These are phyloP conservation scores for Manis crassicaudata DNA, from an alignment of 2,797 vertebrate genomes.

Conservation along the genomic window DNA sequence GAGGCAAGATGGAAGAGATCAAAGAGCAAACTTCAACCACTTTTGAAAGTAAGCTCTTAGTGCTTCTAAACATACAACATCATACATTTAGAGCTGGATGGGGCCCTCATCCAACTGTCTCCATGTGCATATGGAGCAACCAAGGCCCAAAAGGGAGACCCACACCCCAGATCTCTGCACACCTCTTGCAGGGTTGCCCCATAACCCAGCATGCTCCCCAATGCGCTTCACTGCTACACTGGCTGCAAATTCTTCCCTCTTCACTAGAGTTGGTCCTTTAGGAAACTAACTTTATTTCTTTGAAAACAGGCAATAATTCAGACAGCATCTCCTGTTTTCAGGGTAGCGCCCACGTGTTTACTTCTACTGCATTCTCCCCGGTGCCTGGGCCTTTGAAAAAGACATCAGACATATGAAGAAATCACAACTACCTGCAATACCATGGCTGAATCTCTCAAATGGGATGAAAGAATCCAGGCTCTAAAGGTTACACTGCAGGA, in stretches of 20 bases:
- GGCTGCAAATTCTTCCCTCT: not conserved
- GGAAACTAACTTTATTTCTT: not conserved
- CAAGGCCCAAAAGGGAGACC: not conserved
- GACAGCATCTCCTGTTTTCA: accelerated
- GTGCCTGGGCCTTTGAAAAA: not conserved
- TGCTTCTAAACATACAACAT: not conserved
- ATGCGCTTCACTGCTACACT: accelerated
- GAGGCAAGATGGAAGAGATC: not conserved
- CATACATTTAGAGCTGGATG: not conserved
- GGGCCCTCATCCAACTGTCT: not conserved
- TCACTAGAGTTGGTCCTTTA: not conserved
- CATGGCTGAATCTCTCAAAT: not conserved
- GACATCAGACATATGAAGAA: not conserved
- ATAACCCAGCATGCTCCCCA: accelerated
- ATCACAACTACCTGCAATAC: not conserved
- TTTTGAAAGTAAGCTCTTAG: not conserved
- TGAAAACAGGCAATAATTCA: not conserved
- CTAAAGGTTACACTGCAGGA: not conserved
- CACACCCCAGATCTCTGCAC: not conserved
- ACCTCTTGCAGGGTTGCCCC: accelerated
- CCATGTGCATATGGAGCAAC: not conserved
- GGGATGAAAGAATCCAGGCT: not conserved
- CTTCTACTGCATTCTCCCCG: not conserved
- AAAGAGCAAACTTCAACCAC: not conserved
- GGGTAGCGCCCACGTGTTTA: accelerated